Evolutionary conservation across 2,113 vertebrate species (phyloP), one percentile per base, ranked within the genome.

Genomic region (Syrmaticus mikado): DNA sequence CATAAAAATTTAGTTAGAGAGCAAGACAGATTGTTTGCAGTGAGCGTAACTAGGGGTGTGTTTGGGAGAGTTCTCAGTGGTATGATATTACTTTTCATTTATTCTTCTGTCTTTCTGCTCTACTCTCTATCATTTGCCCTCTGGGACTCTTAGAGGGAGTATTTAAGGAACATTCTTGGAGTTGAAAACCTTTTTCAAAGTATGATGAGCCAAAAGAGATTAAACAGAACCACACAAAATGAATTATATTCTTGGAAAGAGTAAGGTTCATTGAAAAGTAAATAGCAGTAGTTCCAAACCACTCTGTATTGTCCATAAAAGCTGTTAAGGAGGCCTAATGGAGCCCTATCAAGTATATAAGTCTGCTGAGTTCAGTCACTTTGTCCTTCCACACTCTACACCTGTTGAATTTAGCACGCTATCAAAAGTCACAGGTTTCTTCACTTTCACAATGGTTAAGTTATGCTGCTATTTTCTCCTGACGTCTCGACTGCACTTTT

Each of bases 121-220:
- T 71, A 10, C 5, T 1, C 20, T 91, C 32, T 17, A 71, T 11
- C 27, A 46, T 89, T 80, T 93, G 28, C 50, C 50, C 60, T 52
- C 38, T 85, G 76, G 41, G 46, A 85, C 43, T 85, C 64, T 62
- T 71, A 71, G 46, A 76, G 74, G 41, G 64, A 95, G 71, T 82
- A 85, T 82, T 57, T 85, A 38, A 95, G 68, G 38, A 85, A 64
- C 25, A 62, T 90, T 92, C 78, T 87, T 89, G 36, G 55, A 92
- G 87, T 93, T 96, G 65, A 80, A 92, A 96, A 68, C 22, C 13
- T 40, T 74, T 87, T 93, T 83, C 67, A 55, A 85, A 91, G 66
- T 79, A 48, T 73, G n/a, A 79, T 87, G 76, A 90, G 76, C 87
- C 94, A 94, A 82, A 92, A 89, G 52, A 90, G 16, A 71, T 95